Evolutionary conservation across 2,888 invertebrate species (phyloP), one percentile per base, ranked within the genome.

Genomic region (Pegoplata infirma): DNA sequence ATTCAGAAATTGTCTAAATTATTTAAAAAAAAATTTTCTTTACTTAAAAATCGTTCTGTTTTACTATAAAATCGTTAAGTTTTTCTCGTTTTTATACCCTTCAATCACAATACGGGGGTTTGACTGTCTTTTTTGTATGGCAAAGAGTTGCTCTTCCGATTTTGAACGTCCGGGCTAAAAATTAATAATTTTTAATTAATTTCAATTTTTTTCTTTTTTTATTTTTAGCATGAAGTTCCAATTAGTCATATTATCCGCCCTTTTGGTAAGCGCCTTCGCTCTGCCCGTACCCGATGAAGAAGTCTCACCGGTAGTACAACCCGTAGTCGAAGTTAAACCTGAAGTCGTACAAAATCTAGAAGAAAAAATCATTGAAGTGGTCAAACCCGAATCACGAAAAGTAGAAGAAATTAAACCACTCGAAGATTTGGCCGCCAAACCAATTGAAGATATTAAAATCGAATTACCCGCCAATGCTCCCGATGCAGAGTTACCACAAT

Each of bases 271-370:
- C 79, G 87, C 84, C 10, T 84, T 86, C 44, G 81, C 86, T 58
- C 81, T 85, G n/a, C 88, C 88, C 8, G 82, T 88, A 14, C 88
- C 88, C 71, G 88, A 88, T 82, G 88, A 88, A 80, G 88, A 87
- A 67, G 85, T 84, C 8, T 84, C 83, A n/a, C 76, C 81, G 58
- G 81, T 85, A 19, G 80, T 85, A 23, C 86, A 83, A 32, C 82
- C 84, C 6, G 79, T 81, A 68, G 81, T 72, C 5, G 76, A 77
- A 21, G 67, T 76, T 14, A 81, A 81, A 61, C 51, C 77, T 46
- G 80, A 67, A 40, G 76, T 69, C 21, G 68, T 76, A 46, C 77
- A 64, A 47, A 69, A 79, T 17, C 63, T 55, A 25, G 80, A 81
- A 7, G 79, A 79, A n/a, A 81, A 82, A 61, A 47, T 79, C 7